These are phyloP conservation scores for Strigops habroptila DNA, from an alignment of 2,113 vertebrate species.

Conservation along the genomic window DNA sequence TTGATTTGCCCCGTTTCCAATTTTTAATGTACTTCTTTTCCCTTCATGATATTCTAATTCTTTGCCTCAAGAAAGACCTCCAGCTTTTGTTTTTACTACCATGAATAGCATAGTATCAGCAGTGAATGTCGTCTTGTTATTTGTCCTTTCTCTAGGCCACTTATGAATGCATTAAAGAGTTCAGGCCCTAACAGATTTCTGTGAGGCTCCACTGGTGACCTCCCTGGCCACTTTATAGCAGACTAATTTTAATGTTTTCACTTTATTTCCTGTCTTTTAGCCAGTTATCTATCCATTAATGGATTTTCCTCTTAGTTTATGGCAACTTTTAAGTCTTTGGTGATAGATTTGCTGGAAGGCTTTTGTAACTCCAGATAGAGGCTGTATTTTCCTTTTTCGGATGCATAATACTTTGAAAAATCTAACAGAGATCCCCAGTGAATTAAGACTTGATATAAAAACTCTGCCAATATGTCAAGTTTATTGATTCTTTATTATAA, in stretches of 20 bases:
- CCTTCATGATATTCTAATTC: not conserved
- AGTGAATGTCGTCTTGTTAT: not conserved
- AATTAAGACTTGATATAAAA: not conserved
- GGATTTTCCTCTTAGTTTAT: not conserved
- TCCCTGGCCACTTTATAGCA: not conserved
- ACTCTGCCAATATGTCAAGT: not conserved
- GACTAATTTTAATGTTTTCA: not conserved
- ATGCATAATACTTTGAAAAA: not conserved
- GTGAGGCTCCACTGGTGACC: not conserved
- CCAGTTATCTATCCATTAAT: not conserved
- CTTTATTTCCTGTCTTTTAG: not conserved
- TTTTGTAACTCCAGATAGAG: not conserved
- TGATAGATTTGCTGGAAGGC: not conserved
- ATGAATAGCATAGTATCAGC: not conserved
- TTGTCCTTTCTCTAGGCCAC: conserved; percentile 11
- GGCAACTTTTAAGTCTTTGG: not conserved
- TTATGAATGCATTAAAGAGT: conserved; percentile 12
- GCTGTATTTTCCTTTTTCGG: not conserved
- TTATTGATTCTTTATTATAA: not conserved
- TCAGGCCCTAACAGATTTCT: conserved; percentile 1
- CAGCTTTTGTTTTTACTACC: not conserved
- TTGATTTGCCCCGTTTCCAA: not conserved
- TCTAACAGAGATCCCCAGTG: not conserved
- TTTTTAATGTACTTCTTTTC: not conserved
- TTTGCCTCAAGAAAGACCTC: not conserved